Conservation (phyloP, 2,113 vertebrate species). For the Hippocampus abdominalis region DNA sequence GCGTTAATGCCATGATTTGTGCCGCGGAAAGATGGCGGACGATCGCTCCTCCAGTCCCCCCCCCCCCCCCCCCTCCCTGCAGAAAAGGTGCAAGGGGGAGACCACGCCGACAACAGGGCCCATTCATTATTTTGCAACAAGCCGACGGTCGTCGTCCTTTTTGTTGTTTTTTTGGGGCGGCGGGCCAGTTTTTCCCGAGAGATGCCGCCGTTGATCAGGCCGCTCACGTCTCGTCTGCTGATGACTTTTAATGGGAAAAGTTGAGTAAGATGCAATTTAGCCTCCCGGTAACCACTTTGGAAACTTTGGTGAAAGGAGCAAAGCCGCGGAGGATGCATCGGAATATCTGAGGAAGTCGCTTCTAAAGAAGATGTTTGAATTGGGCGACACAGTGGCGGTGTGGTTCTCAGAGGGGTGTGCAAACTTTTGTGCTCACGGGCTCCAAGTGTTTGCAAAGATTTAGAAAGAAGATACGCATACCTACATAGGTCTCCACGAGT, state of each 20-base stretch:
- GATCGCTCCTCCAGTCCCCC: neutral
- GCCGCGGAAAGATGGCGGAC: slow-evolving; percentile 44
- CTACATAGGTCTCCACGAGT: too few relatives aligned
- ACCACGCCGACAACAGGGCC: slow-evolving; percentile 57
- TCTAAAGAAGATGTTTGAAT: too few relatives aligned
- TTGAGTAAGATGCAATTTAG: neutral
- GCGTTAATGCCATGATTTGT: slow-evolving; percentile 56
- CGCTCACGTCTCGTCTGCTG: neutral
- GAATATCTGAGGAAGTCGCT: too few relatives aligned
- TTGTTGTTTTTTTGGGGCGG: neutral
- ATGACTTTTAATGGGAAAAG: slow-evolving; percentile 4
- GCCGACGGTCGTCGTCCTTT: slow-evolving; percentile 17
- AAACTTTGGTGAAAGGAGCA: neutral
- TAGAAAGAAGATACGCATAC: too few relatives aligned
- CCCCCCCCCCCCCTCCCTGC: neutral
- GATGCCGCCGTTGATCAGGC: slow-evolving; percentile 1
- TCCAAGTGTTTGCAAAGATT: too few relatives aligned
- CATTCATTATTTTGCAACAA: slow-evolving; percentile 63
- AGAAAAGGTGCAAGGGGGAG: slow-evolving; percentile 53
- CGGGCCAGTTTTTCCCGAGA: neutral
- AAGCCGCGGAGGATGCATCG: too few relatives aligned
- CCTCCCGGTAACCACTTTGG: neutral
- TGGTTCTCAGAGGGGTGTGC: too few relatives aligned
- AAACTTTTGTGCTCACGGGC: too few relatives aligned
- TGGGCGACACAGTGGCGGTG: too few relatives aligned